Base-by-base conservation (phyloP, 1,140 invertebrate genomes). In the Eumaeus atala region DNA sequence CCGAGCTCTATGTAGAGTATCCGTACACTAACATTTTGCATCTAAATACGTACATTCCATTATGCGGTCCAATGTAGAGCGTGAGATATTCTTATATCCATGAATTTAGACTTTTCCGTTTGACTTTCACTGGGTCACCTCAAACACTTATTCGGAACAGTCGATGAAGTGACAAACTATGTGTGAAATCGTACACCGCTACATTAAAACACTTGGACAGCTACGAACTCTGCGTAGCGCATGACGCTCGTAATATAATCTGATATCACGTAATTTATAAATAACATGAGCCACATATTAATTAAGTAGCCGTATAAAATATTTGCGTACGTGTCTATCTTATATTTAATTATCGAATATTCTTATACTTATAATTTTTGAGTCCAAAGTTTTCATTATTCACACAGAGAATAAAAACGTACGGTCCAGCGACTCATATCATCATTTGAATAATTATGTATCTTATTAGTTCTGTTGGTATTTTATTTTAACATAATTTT, bases 1-100 rank as follows among this genome's bases (percentile, higher is more conserved):
- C 58, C 69, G 63, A 64, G 58, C 62, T 72, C 57, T 65, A 56
- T 72, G 72, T 66, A 67, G 51, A 47, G 54, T 37, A 38, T 38
- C 42, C 54, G 34, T 51, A 44, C 52, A 28, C 49, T 34, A 18
- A 36, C 47, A 48, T 48, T 36, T 59, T 59, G 51, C 50, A 47
- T 54, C 51, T 51, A 51, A 51, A 62, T 56, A 52, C 53, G 34
- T 58, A 49, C 42, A 53, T 53, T 54, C 53, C 58, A 44, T 62
- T 59, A 66, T 44, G 56, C 40, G 36, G 51, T 36, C 51, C 42
- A 37, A 73, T 67, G 50, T 66, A 38, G 70, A 70, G 53, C 70
- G 70, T 73, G 70, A 63, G 67, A 73, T 59, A 61, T 62, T 58
- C 40, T 44, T 48, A 56, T 44, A 44, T 44, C 40, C 52, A 51